These are phyloP conservation scores for Isichthys henryi DNA, from an alignment of 2,113 vertebrate genomes.

Conservation along the genomic window DNA sequence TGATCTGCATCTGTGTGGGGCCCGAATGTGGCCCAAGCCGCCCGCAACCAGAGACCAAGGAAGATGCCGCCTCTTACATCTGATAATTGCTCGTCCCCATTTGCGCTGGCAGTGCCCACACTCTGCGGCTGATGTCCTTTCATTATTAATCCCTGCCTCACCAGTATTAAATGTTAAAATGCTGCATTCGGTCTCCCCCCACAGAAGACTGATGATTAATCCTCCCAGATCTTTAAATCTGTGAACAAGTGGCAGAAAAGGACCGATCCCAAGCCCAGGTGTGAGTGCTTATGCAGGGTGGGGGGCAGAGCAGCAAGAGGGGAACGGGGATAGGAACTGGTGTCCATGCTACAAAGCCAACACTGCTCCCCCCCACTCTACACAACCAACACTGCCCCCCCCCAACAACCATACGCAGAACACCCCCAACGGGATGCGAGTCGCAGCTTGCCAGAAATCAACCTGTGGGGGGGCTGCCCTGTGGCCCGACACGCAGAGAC, in stretches of 20 bases:
- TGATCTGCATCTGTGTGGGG: background rate
- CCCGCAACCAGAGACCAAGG: background rate
- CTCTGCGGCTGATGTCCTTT: background rate
- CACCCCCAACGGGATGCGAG: background rate
- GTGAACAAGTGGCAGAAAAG: constrained; percentile 22
- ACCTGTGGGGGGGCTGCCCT: background rate
- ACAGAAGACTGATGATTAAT: constrained; percentile 35
- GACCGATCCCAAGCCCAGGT: background rate
- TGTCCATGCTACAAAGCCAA: background rate
- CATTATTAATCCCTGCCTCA: background rate
- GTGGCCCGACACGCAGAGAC: background rate
- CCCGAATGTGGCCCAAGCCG: background rate
- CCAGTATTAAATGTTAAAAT: constrained; percentile 51
- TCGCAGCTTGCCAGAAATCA: background rate
- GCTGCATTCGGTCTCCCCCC: constrained; percentile 41
- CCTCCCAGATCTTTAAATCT: constrained; percentile 35
- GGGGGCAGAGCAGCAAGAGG: background rate
- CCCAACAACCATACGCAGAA: background rate
- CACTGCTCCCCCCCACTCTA: background rate
- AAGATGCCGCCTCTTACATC: background rate
- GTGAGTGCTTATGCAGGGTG: background rate
- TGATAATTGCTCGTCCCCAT: background rate
- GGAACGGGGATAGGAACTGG: background rate
- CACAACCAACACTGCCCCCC: background rate
- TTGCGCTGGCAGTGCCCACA: background rate